A percentile compares a stretch with the other conserved stretches of the same genome.
Evolutionary conservation across 2,888 invertebrate genomes (phyloP).

Genomic region (Heliconius erato): DNA sequence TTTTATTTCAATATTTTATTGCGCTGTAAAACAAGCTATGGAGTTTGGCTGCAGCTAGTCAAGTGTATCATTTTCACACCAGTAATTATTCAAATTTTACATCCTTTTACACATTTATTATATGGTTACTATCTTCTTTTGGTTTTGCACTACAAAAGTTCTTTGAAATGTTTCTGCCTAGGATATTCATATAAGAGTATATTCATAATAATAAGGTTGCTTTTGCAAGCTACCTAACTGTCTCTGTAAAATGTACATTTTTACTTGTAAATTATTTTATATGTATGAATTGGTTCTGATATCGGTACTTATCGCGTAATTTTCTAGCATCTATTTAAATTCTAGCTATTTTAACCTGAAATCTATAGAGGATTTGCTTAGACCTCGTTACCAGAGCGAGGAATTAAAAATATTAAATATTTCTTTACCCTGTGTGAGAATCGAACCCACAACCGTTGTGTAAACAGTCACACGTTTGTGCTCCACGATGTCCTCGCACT

Average conservation of each 20-base stretch:
- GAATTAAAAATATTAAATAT: not conserved
- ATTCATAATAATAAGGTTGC: not conserved
- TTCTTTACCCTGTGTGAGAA: not conserved
- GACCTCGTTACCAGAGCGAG: no score
- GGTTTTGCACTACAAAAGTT: not conserved
- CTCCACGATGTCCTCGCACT: no score
- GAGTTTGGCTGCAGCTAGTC: constrained; percentile 65
- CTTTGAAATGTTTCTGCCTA: not conserved
- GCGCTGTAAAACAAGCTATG: constrained; percentile 71
- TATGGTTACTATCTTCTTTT: not conserved
- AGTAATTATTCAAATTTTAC: not conserved
- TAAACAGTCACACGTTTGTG: no score
- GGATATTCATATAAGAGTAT: not conserved
- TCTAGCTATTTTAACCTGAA: not conserved
- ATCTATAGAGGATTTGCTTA: not conserved
- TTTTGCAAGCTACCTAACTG: not conserved
- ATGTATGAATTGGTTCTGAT: no score
- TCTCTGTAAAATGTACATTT: no score
- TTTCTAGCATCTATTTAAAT: no score
- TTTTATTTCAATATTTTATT: constrained; percentile 85
- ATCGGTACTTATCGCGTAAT: not conserved
- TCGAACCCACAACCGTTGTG: no score
- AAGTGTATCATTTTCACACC: constrained; percentile 53
- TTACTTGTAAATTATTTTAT: no score
- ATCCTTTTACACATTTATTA: not conserved